These are phyloP conservation scores for Agriotes lineatus DNA, from an alignment of 2,888 invertebrate species.

Conservation along the genomic window DNA sequence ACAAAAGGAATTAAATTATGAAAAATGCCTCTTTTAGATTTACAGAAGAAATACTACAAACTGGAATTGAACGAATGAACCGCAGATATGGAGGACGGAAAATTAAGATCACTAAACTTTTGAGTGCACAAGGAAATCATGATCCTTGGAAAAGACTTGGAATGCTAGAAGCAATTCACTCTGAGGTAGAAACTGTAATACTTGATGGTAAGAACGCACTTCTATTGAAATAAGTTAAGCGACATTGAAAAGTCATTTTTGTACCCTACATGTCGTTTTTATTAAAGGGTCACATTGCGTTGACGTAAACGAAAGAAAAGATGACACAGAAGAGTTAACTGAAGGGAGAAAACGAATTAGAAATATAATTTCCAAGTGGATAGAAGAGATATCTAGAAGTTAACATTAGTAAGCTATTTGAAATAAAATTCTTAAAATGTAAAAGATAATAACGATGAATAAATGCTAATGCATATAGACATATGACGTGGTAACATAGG, in stretches of 20 bases:
- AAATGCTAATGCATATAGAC: too few species aligned
- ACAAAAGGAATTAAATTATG: too few species aligned
- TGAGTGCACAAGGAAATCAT: slow-evolving; percentile 71
- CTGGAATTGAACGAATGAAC: slow-evolving; percentile 59
- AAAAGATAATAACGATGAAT: too few species aligned
- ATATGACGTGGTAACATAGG: too few species aligned
- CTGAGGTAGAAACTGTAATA: slow-evolving; percentile 23
- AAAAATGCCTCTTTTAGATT: too few species aligned
- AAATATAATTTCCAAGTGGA: slow-evolving; percentile 24
- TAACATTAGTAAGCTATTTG: too few species aligned
- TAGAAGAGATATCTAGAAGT: too few species aligned
- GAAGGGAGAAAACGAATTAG: slow-evolving; percentile 3
- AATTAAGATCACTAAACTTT: slow-evolving; percentile 69
- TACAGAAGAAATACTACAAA: background rate
- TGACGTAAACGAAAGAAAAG: background rate
- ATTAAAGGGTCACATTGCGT: slow-evolving; percentile 18
- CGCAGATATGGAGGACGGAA: slow-evolving; percentile 67
- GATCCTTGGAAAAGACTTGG: slow-evolving; percentile 73
- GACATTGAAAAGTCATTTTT: too few species aligned
- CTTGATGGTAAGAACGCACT: too few species aligned
- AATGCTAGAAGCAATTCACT: slow-evolving; percentile 67
- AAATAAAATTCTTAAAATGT: too few species aligned
- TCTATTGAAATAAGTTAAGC: too few species aligned
- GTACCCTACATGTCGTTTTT: too few species aligned
- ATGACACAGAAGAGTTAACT: slow-evolving; percentile 12